Conservation (phyloP, 2,797 vertebrate genomes). For the Epinephelus malabaricus region DNA sequence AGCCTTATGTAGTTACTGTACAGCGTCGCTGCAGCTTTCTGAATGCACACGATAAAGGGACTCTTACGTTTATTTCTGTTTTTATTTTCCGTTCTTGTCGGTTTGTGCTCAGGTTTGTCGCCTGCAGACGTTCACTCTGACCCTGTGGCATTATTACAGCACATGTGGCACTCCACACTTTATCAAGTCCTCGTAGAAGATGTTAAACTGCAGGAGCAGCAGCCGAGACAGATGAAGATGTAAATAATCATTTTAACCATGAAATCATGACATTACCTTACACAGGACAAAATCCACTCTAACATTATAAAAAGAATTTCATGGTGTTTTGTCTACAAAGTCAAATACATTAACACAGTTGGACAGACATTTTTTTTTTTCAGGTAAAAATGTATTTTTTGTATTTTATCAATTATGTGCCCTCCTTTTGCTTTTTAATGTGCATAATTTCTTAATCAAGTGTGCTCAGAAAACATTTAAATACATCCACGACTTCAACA, state of each 20-base stretch:
- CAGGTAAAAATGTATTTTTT: no score
- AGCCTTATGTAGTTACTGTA: constrained; percentile 14
- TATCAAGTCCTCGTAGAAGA: constrained; percentile 4
- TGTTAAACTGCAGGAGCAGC: constrained; percentile 24
- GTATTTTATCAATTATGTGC: neutral
- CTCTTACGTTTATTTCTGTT: constrained; percentile 9
- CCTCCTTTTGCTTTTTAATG: neutral
- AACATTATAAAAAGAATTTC: no score
- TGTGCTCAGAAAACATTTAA: neutral
- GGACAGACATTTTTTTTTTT: neutral
- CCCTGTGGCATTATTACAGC: constrained; percentile 58
- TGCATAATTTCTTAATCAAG: neutral
- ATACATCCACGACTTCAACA: neutral
- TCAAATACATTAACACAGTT: no score
- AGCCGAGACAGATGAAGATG: neutral
- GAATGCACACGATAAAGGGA: constrained; percentile 68
- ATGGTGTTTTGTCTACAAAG: no score
- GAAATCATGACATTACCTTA: neutral
- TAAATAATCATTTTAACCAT: no score
- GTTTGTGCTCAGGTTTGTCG: constrained; percentile 7
- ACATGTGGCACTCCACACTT: constrained; percentile 41
- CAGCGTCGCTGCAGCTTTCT: constrained; percentile 8
- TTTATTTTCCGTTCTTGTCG: neutral
- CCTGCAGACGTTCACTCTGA: constrained; percentile 16
- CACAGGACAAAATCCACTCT: neutral